Evolutionary conservation across 92 coral and sea anemone species (phyloP), one percentile per base, ranked within the genome.

Genomic region (Pocillopora meandrina): DNA sequence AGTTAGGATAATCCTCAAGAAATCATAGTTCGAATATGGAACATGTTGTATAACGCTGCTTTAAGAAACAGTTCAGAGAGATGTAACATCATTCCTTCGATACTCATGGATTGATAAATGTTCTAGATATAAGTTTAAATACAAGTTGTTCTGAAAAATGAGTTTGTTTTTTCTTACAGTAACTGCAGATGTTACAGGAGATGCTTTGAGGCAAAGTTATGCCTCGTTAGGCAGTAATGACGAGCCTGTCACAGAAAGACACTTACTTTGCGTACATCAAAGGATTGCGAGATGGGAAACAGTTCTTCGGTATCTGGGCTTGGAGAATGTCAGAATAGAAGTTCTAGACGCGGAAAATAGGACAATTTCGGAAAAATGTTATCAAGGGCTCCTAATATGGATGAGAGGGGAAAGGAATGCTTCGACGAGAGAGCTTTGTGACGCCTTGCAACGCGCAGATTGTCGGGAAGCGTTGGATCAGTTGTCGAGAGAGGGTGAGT

Each of bases 301-400:
- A 5, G 74, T 93, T 63, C 87, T 90, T 14, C 89, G 96, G 42
- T 75, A 75, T 20, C 77, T 93, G 69, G 79, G 71, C 19, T 23
- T 88, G 34, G 77, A 59, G 33, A 81, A 86, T 65, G 2, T 63
- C 10, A 73, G 33, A 11, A 61, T 93, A 34, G 87, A 88, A 42
- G 83, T 77, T 19, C 60, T 93, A 17, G 96, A 90, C 1, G 77
- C 19, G 19, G 91, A 93, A 34, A 1, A 85, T 33, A 55, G 49
- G 2, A 13, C 47, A 13, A 90, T 90, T 31, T 34, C 47, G 3
- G 96, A 93, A 64, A 90, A 86, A 55, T 79, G 81, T n/a, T 82
- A 59, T 12, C 91, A 93, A 61, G 85, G 85, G 42, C 65, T 93
- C 33, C 36, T 82, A 12, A 60, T 10, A 18, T 93, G 96, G 96